Evolutionary conservation across 2,888 invertebrate genomes (phyloP).

Genomic region (Pinctada fucata): DNA sequence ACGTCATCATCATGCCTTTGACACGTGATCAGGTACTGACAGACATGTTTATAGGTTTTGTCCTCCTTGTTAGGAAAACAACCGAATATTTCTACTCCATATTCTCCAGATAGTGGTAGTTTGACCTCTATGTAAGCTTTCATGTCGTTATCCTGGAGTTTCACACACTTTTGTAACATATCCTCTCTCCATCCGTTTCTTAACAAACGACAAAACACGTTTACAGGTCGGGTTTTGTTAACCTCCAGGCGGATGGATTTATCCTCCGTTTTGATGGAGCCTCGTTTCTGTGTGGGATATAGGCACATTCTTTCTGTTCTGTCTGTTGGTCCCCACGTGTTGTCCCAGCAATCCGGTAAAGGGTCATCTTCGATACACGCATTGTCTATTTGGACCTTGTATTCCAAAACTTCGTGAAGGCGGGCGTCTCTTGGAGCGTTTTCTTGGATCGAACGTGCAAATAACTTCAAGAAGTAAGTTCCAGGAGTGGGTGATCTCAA

Average conservation of each 20-base stretch:
- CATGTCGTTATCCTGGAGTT: constrained; percentile 36
- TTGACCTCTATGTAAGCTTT: constrained; percentile 37
- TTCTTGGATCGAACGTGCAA: constrained; percentile 49
- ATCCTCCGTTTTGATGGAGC: constrained; percentile 32
- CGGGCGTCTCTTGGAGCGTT: constrained; percentile 39
- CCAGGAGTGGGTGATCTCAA: constrained; percentile 53
- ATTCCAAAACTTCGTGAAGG: constrained; percentile 55
- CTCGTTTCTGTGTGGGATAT: constrained; percentile 34
- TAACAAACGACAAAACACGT: constrained; percentile 26
- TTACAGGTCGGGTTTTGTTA: constrained; percentile 41
- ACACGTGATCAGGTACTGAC: constrained; percentile 55
- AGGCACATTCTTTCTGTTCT: constrained; percentile 36
- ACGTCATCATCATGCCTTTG: constrained; percentile 33
- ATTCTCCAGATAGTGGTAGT: constrained; percentile 55
- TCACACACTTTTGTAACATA: constrained; percentile 34
- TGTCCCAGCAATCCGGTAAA: constrained; percentile 53
- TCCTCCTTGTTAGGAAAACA: constrained; percentile 47
- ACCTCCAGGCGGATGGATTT: constrained; percentile 35
- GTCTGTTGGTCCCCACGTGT: constrained; percentile 55
- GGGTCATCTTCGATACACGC: constrained; percentile 55
- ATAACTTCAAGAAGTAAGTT: constrained; percentile 52
- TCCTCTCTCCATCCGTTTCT: constrained; percentile 37
- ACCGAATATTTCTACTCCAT: constrained; percentile 54
- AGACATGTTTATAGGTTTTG: constrained; percentile 46
- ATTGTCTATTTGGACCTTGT: constrained; percentile 52